These are phyloP conservation scores for Noctua janthe DNA, from an alignment of 2,888 invertebrate species.

Conservation along the genomic window DNA sequence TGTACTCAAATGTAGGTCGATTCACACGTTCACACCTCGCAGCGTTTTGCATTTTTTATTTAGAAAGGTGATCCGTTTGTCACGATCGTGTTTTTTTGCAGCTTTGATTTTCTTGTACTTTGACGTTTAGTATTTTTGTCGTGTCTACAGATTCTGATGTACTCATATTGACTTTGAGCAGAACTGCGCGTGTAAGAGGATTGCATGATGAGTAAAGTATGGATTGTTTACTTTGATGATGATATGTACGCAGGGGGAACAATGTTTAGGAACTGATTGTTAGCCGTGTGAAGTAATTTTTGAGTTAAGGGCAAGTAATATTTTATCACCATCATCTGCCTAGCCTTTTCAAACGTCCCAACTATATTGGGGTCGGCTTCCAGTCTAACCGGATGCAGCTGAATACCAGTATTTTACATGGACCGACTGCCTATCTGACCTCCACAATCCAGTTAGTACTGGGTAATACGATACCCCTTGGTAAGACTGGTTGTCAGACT, in stretches of 20 bases:
- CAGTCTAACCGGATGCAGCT: no score
- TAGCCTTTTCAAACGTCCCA: no score
- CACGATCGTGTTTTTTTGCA: slow-evolving; percentile 6
- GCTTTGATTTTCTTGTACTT: slow-evolving; percentile 20
- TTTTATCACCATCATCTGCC: neutral
- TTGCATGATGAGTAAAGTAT: neutral
- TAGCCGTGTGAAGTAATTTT: neutral
- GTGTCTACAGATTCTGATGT: neutral
- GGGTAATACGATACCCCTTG: no score
- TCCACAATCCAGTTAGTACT: no score
- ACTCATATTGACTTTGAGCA: slow-evolving; percentile 18
- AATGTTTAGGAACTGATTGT: neutral
- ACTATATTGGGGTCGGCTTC: no score
- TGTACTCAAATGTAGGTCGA: slow-evolving; percentile 61
- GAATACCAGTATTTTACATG: no score
- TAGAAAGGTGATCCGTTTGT: slow-evolving; percentile 47
- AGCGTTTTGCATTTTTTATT: slow-evolving; percentile 59
- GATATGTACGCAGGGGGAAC: neutral
- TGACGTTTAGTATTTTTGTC: slow-evolving; percentile 22
- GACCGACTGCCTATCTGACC: no score
- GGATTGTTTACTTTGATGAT: neutral
- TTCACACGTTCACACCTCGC: slow-evolving; percentile 54
- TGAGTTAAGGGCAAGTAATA: neutral
- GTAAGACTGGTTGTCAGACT: no score
- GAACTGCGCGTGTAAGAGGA: neutral